phyloP scores from a whole-genome alignment of 1,140 invertebrate species.

The Brachionus manjavacas region DNA sequence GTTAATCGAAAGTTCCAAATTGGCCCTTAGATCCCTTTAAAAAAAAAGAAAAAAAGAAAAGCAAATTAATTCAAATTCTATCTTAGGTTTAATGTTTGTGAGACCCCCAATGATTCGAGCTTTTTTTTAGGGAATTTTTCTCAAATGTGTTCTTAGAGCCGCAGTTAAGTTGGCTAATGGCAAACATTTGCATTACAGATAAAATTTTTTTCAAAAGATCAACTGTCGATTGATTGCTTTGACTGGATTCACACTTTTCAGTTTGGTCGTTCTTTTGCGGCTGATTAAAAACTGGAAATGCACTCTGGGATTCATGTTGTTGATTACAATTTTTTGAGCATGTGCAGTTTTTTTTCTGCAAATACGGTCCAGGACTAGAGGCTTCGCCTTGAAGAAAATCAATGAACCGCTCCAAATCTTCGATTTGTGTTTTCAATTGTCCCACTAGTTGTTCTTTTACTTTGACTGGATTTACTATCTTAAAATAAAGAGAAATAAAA shows the following conservation, averaged over 20 bases:
- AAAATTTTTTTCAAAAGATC: constrained; percentile 76
- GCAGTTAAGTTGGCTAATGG: constrained; percentile 83
- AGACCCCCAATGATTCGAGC: constrained; percentile 81
- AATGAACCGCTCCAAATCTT: constrained; percentile 93
- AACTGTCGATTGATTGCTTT: constrained; percentile 60
- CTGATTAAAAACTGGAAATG: constrained; percentile 17
- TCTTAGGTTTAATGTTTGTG: constrained; percentile 37
- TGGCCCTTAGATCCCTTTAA: constrained; percentile 76
- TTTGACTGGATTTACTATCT: constrained; percentile 86
- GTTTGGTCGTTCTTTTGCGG: background rate
- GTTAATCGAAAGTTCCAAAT: constrained; percentile 80
- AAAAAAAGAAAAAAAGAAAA: no score
- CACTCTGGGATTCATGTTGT: background rate
- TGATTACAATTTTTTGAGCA: background rate
- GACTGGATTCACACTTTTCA: constrained; percentile 44
- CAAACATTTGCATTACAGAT: constrained; percentile 81
- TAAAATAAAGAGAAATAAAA: constrained; percentile 52
- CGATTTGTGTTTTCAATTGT: constrained; percentile 92
- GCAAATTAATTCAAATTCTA: constrained; percentile 21
- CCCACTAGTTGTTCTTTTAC: constrained; percentile 90
- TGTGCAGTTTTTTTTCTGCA: background rate
- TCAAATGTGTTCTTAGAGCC: constrained; percentile 65
- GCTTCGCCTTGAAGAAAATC: constrained; percentile 78
- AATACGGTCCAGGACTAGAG: constrained; percentile 21
- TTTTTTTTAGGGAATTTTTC: constrained; percentile 77